A percentile compares a stretch with the other conserved stretches of the same genome.
These are phyloP conservation scores for Molothrus ater DNA, from an alignment of 2,797 vertebrate species.

Conservation along the genomic window DNA sequence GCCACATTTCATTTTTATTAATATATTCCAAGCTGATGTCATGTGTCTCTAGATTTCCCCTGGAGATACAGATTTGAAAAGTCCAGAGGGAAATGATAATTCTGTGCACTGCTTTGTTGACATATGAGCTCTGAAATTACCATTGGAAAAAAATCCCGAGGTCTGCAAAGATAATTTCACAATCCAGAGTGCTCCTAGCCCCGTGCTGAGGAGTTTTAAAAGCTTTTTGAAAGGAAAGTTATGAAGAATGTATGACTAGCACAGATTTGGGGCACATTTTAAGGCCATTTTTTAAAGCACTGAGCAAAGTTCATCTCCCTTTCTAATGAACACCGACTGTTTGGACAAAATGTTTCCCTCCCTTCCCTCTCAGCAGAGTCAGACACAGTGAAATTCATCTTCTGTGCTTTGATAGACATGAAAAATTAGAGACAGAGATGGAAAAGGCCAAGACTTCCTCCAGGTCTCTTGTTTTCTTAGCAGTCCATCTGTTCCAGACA, in stretches of 20 bases:
- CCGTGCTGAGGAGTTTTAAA: neutral
- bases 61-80: constrained; percentile 1
- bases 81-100: constrained; percentile 19
- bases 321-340: neutral
- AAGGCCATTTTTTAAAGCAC: neutral
- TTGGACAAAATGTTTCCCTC: neutral
- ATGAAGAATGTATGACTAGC: constrained; percentile 31
- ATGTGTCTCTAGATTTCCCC: neutral
- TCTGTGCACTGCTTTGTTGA: neutral
- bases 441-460: neutral
- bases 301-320: constrained; percentile 16
- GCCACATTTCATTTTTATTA: neutral
- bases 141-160: neutral
- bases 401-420: neutral
- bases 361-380: neutral
- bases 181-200: neutral
- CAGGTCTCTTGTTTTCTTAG: neutral
- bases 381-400: neutral
- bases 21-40: constrained; percentile 15
- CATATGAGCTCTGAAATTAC: constrained; percentile 41
- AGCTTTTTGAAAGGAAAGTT: constrained; percentile 34
- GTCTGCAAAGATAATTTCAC: constrained; percentile 47
- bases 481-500: neutral
- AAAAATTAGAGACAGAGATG: neutral
- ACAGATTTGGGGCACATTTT: neutral